Base-by-base conservation (phyloP, 1,140 invertebrate species). In the Cryptotermes secundus region DNA sequence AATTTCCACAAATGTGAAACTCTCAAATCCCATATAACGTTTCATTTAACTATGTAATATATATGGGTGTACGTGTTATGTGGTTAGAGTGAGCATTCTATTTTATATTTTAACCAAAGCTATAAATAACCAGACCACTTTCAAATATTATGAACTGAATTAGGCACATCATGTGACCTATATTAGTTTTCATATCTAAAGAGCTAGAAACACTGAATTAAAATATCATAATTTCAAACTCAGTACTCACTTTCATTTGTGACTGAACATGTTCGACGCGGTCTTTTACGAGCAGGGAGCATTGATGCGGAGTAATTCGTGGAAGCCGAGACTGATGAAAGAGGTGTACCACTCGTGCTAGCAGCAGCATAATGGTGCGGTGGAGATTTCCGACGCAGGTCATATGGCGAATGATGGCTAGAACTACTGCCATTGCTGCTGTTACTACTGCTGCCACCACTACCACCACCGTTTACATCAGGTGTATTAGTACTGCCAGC, bases 341-440 rank as follows among this genome's bases (percentile, higher is more conserved):
- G 89, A 34, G 86, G 79, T 19, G 84, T 84, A 31, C 84, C 83
- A 84, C 85, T 87, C 36, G 86, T 86, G 84, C 86, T 86, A 34
- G 86, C 85, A 38, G 85, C 80, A 80, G 82, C 85, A 87, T 90
- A 83, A 87, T 90, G 84, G 84, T 90, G 89, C 36, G 94, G 94
- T 85, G 94, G 94, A 86, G 95, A 96, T 90, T 97, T 97, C 86
- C 96, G 92, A 86, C 96, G 92, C 87, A 97, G 90, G 89, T 97
- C 96, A 88, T 97, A 97, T 0, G 96, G 96, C 83, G 95, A 95
- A 87, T 96, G 95, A 89, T 96, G 96, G 84, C 85, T 59, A 34
- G 86, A 35, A 79, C 83, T 79, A 81, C 83, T 83, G 45, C 83
- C 31, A 65, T 35, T 34, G 81, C 49, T 65, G 36, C 59, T 83